Conservation (phyloP, 2,113 vertebrate species). For the Miniopterus natalensis region DNA sequence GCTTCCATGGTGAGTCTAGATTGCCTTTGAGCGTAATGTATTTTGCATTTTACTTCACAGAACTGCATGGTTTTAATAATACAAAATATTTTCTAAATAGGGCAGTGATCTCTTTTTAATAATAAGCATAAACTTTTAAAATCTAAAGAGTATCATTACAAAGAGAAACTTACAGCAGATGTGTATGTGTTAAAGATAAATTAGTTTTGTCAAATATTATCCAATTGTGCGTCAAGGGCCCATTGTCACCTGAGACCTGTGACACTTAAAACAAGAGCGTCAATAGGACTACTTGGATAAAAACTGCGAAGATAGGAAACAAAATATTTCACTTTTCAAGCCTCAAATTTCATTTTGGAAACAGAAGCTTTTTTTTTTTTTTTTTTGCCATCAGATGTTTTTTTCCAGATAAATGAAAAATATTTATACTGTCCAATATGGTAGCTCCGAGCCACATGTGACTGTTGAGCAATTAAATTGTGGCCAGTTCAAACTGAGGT, state of each 20-base stretch:
- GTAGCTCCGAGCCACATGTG: not conserved
- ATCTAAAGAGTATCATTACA: not conserved
- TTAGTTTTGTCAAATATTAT: not conserved
- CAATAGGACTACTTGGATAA: not conserved
- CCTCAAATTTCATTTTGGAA: slow-evolving; percentile 34
- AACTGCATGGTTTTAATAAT: not conserved
- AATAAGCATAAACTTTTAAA: not conserved
- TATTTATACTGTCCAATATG: not conserved
- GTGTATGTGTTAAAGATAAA: not conserved
- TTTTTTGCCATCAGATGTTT: not conserved
- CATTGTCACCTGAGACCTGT: not conserved
- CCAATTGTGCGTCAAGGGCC: not conserved
- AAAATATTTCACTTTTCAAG: not conserved
- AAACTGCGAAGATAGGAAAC: not conserved
- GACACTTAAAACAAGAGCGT: not conserved
- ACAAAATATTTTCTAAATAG: not conserved
- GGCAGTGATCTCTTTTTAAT: not conserved
- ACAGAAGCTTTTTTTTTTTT: not conserved
- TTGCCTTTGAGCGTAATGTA: not conserved
- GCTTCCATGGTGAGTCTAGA: not conserved
- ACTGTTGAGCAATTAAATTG: not conserved
- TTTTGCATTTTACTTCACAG: not conserved
- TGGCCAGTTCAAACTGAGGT: not conserved
- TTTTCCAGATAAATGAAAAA: not conserved
- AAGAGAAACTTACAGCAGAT: not conserved